These are phyloP conservation scores for Venusia cambrica DNA, from an alignment of 2,888 invertebrate genomes.

Conservation along the genomic window DNA sequence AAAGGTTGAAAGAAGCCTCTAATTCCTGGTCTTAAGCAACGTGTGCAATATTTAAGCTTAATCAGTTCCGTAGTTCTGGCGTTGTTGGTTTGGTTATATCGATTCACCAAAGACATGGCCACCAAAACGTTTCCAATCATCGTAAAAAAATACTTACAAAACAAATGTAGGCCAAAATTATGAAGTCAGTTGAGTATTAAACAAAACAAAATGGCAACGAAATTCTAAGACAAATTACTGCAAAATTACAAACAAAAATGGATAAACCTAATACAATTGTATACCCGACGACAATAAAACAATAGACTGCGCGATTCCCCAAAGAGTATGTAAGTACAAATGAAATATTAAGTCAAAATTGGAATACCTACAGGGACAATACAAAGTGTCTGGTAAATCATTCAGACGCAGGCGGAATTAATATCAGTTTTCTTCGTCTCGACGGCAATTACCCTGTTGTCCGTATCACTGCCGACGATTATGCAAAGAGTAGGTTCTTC, in stretches of 20 bases:
- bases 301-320: constrained; percentile 41
- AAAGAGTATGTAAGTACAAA: constrained; percentile 37
- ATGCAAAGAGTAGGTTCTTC: constrained; percentile 43
- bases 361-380: constrained; percentile 42
- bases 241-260: constrained; percentile 1
- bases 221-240: no score
- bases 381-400: constrained; percentile 59
- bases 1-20: no score
- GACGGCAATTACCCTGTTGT: constrained; percentile 66
- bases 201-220: no score
- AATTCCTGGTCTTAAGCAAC: no score
- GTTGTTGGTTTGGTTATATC: no score
- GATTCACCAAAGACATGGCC: no score
- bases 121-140: no score
- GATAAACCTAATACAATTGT: constrained; percentile 22
- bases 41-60: no score
- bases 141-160: no score
- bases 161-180: no score
- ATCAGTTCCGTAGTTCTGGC: no score
- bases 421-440: constrained; percentile 74
- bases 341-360: constrained; percentile 52
- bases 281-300: constrained; percentile 28
- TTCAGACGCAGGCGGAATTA: constrained; percentile 61
- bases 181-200: no score
- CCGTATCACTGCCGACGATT: constrained; percentile 65